Base-by-base conservation (phyloP, 2,797 vertebrate genomes). In the Sciurus vulgaris region DNA sequence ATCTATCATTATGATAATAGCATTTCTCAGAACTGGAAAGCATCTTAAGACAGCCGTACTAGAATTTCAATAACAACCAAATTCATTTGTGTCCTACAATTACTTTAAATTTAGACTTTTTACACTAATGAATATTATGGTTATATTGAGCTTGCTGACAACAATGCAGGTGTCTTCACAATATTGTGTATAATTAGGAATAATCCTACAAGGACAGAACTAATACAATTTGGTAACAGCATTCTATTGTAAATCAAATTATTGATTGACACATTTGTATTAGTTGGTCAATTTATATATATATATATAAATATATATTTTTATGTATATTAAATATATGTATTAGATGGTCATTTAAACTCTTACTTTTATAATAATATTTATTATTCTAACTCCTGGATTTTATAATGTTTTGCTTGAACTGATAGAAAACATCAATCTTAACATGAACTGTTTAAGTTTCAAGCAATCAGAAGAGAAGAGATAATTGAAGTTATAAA, bases 1-100 rank as follows among this genome's bases (percentile, higher is more conserved):
- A 79, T 86, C 61, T 84, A 77, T 93, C n/a, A 86, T 88, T 87
- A 86, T 56, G 26, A 35, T 94, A 67, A 95, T 35, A 89, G 12
- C 47, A 79, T 79, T 95, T 93, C 8, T 54, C 22, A 38, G 38
- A 54, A 5, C 51, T 83, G 7, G 17, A 89, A 15, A 82, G 15
- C 26, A 78, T 74, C 18, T 47, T 90, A 70, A 89, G 3, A n/a
- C 1, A 93, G 13, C 20, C 13, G 69, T 59, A 54, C n/a, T 85
- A 67, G 82, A n/a, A 85, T 67, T 90, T 92, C 3, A 93, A 26
- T 69, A 73, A 79, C 28, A 78, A 26, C 1, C 0, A 35, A 35
- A 69, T 93, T 51, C 1, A 84, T 91, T 94, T 79, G 6, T 95
- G 79, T 93, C n/a, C 33, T 82, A 81, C 91, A 91, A 94, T 95